These are phyloP conservation scores for Istiophorus platypterus DNA, from an alignment of 2,113 vertebrate species.

Conservation along the genomic window DNA sequence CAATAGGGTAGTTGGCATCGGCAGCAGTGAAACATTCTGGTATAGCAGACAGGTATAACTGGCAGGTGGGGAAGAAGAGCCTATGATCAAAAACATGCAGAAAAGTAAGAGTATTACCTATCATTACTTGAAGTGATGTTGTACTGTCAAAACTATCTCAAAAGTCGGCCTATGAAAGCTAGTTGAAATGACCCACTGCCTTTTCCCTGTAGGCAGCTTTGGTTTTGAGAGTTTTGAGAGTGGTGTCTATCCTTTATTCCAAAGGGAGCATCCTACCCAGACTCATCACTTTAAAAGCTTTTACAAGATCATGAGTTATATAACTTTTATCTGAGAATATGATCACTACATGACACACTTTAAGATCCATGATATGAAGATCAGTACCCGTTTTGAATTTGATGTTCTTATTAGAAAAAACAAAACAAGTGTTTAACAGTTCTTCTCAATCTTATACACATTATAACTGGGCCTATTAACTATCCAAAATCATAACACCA, in stretches of 20 bases:
- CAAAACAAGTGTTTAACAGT: not conserved
- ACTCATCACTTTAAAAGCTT: constrained; percentile 7
- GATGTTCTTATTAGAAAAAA: not conserved
- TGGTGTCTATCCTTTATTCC: not conserved
- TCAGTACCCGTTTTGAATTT: not conserved
- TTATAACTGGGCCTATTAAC: no score
- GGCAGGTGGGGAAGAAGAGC: not conserved
- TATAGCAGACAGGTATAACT: not conserved
- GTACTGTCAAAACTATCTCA: not conserved
- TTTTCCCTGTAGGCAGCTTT: not conserved
- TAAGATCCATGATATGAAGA: not conserved
- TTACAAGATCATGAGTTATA: constrained; percentile 15
- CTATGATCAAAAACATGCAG: not conserved
- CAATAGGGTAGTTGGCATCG: not conserved
- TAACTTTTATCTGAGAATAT: not conserved
- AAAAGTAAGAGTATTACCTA: not conserved
- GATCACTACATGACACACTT: not conserved
- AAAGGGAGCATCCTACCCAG: not conserved
- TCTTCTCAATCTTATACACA: no score
- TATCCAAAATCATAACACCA: no score
- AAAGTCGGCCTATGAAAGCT: not conserved
- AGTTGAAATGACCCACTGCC: not conserved
- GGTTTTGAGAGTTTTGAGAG: not conserved
- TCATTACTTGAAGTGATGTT: not conserved
- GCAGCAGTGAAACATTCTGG: not conserved